Conservation (phyloP, 1,140 invertebrate species). For the Drosophila saltans region DNA sequence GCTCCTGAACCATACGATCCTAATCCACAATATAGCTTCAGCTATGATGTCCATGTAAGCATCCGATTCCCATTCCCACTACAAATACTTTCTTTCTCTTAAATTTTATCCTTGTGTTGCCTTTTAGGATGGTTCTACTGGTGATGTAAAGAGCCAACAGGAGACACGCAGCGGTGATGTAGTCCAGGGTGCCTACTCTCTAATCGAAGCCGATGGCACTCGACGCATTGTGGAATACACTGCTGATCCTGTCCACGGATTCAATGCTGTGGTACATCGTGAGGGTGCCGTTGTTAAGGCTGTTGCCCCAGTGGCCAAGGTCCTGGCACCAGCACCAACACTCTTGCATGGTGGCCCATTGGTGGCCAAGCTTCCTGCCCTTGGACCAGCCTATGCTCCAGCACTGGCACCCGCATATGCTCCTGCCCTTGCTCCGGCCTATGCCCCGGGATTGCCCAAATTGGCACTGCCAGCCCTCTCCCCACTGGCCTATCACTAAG, state of each 20-base stretch:
- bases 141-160: conserved; percentile 86
- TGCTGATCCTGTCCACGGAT: conserved; percentile 85
- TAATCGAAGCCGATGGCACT: conserved; percentile 86
- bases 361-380: conserved; percentile 56
- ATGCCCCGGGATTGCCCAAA: conserved; percentile 14
- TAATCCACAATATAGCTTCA: conserved; percentile 85
- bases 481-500: conserved; percentile 68
- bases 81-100: background rate
- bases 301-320: conserved; percentile 77
- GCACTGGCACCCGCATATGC: conserved; percentile 40
- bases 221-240: conserved; percentile 85
- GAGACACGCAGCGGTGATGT: conserved; percentile 85
- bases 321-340: conserved; percentile 69
- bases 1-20: conserved; percentile 84
- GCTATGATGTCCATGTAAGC: conserved; percentile 85
- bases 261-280: conserved; percentile 84
- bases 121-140: conserved; percentile 84
- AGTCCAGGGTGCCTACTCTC: conserved; percentile 85
- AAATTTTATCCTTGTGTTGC: background rate
- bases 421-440: conserved; percentile 11
- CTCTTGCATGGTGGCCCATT: conserved; percentile 55
- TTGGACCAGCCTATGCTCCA: conserved; percentile 18
- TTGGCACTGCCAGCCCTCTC: conserved; percentile 43
- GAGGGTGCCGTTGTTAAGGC: conserved; percentile 83
- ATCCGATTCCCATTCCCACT: background rate